Base-by-base conservation (phyloP, 1,140 invertebrate species). In the Tetramorium alpestre region DNA sequence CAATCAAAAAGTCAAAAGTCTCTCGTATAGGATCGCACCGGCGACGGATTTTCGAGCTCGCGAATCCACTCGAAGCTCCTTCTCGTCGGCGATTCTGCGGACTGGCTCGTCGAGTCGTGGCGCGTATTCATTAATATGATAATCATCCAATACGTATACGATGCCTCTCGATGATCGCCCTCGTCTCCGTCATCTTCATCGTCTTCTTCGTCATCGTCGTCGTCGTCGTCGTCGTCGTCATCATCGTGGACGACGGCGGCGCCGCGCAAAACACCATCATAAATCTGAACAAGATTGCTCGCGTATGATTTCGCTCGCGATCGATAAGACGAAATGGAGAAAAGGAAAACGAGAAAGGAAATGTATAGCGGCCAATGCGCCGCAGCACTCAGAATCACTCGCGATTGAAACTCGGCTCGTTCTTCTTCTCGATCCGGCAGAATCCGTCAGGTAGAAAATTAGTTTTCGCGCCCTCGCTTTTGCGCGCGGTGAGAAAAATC, bases 101-200 rank as follows among this genome's bases (percentile, higher is more conserved):
- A 91, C 82, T 85, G 86, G 80, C 84, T 87, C 47, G 82, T 56
- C 86, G 75, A 90, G 89, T 51, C 56, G 87, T 64, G 80, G 75
- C 87, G 89, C 87, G 86, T 86, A 82, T 91, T 91, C 91, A 92
- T 93, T 88, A 93, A 93, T 93, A 93, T 90, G 93, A 92, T 92
- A 92, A 94, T 92, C 90, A 88, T 88, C 81, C 89, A 41, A 87
- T 89, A 84, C 88, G 88, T 70, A 86, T 92, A 91, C 90, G 90
- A 65, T 88, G 87, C 65, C 88, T 82, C 84, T 90, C 60, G 72
- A 86, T 76, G 85, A 78, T 82, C 82, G 64, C 82, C 60, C 62
- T 84, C 56, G 44, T 58, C 69, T 51, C 88, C 54, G 76, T 85
- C 88, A 78, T 85, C 81, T 49, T 88, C 70, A 16, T 81, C 69